A percentile compares a stretch with the other conserved stretches of the same genome.
Evolutionary conservation across 2,797 vertebrate genomes (phyloP).

Genomic region (Pipistrellus pipistrellus): DNA sequence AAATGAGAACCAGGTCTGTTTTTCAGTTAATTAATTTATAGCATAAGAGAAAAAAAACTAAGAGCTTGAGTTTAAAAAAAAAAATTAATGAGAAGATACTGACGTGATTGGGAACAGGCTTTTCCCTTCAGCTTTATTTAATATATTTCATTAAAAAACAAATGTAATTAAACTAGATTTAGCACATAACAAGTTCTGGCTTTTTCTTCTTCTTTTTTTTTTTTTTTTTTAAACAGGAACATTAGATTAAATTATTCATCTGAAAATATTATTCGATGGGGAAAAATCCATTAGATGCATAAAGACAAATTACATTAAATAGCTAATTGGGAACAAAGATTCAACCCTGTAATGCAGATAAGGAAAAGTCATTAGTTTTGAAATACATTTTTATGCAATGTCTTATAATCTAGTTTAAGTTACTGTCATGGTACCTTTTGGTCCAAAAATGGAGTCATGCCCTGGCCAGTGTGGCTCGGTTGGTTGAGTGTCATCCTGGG

Average conservation of each 20-base stretch:
- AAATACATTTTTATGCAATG: slow-evolving; percentile 43
- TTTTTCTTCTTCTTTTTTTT: slow-evolving; percentile 1
- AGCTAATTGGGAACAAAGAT: slow-evolving; percentile 56
- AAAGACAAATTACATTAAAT: slow-evolving; percentile 35
- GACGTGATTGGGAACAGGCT: slow-evolving; percentile 36
- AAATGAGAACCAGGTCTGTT: slow-evolving; percentile 69
- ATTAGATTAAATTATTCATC: slow-evolving; percentile 70
- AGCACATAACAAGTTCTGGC: slow-evolving; percentile 19
- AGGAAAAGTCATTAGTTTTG: slow-evolving; percentile 43
- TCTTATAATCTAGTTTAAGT: slow-evolving; percentile 65
- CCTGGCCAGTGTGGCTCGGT: neutral
- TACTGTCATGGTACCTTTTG: slow-evolving; percentile 2
- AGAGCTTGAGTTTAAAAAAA: neutral
- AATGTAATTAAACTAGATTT: slow-evolving; percentile 69
- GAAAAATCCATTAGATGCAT: slow-evolving; percentile 55
- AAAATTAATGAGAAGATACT: slow-evolving; percentile 35
- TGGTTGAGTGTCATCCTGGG: neutral
- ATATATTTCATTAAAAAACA: slow-evolving; percentile 64
- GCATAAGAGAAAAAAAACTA: slow-evolving; percentile 49
- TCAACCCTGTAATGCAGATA: neutral
- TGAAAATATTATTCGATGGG: slow-evolving; percentile 40
- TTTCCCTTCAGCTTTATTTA: slow-evolving; percentile 58
- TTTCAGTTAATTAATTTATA: slow-evolving; percentile 67
- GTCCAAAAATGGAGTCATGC: slow-evolving; percentile 49
- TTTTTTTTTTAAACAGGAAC: slow-evolving; percentile 37